Evolutionary conservation across 2,797 vertebrate genomes (phyloP).

Genomic region (Xenentodon cancila): DNA sequence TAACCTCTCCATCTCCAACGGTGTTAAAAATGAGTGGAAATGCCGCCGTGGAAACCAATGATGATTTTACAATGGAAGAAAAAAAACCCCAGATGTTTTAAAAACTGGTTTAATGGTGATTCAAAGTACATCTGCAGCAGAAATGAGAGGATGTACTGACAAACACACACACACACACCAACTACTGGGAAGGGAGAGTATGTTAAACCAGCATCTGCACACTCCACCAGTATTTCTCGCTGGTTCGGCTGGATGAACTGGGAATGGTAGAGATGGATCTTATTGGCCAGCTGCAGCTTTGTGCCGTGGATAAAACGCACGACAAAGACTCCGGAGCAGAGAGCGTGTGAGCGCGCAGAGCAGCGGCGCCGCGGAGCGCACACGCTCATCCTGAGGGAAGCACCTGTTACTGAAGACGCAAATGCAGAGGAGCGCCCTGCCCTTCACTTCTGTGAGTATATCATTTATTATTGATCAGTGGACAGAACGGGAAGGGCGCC

Average conservation of each 20-base stretch:
- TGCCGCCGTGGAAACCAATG: too few species aligned
- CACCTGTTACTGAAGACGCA: slow-evolving; percentile 49
- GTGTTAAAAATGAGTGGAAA: too few species aligned
- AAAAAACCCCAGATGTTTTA: too few species aligned
- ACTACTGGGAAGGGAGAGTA: not conserved
- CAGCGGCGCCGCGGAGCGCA: slow-evolving; percentile 53
- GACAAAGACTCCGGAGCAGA: slow-evolving; percentile 39
- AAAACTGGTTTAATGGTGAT: too few species aligned
- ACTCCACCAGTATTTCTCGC: slow-evolving; percentile 13
- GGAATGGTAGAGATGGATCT: slow-evolving; percentile 50
- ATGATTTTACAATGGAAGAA: too few species aligned
- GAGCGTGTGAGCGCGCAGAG: slow-evolving; percentile 55
- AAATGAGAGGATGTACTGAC: too few species aligned
- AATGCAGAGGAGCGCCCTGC: not conserved
- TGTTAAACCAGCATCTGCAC: not conserved
- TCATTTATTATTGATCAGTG: not conserved
- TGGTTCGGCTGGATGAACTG: slow-evolving; percentile 27
- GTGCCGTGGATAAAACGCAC: slow-evolving; percentile 66
- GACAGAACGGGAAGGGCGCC: too few species aligned
- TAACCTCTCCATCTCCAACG: too few species aligned
- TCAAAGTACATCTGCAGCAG: not conserved
- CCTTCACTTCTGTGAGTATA: slow-evolving; percentile 52
- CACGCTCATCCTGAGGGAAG: slow-evolving; percentile 14
- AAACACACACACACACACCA: too few species aligned
- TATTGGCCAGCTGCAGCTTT: slow-evolving; percentile 72